Evolutionary conservation across 2,797 vertebrate genomes (phyloP), one percentile per base, ranked within the genome.

Genomic region (Pempheris klunzingeri): DNA sequence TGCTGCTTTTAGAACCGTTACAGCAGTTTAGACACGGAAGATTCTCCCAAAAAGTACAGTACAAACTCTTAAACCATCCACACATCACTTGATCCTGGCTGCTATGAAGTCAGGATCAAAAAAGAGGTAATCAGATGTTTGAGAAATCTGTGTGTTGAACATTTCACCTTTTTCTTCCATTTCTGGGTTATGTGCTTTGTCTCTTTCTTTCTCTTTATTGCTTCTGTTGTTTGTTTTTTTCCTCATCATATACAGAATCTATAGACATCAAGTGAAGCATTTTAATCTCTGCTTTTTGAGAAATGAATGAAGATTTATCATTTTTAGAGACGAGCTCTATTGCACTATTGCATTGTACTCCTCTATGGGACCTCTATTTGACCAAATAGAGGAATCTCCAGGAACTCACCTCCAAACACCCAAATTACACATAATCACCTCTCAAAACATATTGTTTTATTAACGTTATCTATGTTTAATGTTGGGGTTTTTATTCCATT

Each of bases 1-100:
- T 4, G 41, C 66, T 88, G 70, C 36, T 55, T 76, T 65, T 18
- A 46, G n/a, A 62, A 36, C 20, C 1, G 52, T 63, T 53, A 8
- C 50, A 8, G 34, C 22, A 17, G 26, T 50, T 43, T 4, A 43
- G 1, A 53, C 4, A 41, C 54, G 46, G 15, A 26, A 15, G 11
- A 61, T 49, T 20, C 26, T 44, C 18, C 47, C 28, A 17, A 67
- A 61, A 41, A 18, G n/a, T 50, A 30, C 12, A 10, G 52, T 7
- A 49, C 5, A n/a, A 58, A 62, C 36, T 12, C 7, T 15, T 8
- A 20, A 50, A 34, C 30, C 30, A 32, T 6, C 30, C 62, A 64
- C 46, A 50, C 10, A 13, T 41, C 3, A 41, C 4, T 38, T 66
- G 14, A 30, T 22, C 7, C 11, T 39, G 5, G 14, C 14, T 36